phyloP scores from a whole-genome alignment of 1,140 invertebrate species.

The Bradysia coprophila region DNA sequence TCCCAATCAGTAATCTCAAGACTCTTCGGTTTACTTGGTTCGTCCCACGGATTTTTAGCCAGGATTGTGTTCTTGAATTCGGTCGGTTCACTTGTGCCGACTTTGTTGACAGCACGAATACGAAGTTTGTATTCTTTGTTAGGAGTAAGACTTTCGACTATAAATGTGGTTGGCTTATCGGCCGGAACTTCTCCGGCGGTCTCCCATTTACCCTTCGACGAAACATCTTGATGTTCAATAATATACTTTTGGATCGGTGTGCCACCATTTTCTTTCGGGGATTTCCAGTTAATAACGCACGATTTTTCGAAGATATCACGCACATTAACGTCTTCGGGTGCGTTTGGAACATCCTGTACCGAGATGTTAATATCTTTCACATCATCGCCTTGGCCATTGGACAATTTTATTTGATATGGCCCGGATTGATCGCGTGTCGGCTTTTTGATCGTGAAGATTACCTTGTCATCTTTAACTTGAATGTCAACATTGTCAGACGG shows the following conservation, averaged over 20 bases:
- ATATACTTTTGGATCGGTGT: slow-evolving; percentile 77
- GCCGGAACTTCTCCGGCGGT: slow-evolving; percentile 55
- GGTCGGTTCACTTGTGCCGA: slow-evolving; percentile 74
- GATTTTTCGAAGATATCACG: slow-evolving; percentile 81
- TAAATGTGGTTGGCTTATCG: slow-evolving; percentile 46
- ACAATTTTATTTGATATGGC: slow-evolving; percentile 68
- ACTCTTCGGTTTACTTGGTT: slow-evolving; percentile 78
- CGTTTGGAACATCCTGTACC: slow-evolving; percentile 79
- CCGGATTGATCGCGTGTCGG: slow-evolving; percentile 64
- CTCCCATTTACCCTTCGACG: slow-evolving; percentile 77
- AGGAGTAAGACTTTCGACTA: slow-evolving; percentile 68
- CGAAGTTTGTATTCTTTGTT: slow-evolving; percentile 91
- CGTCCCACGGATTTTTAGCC: slow-evolving; percentile 97
- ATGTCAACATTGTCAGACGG: slow-evolving; percentile 76
- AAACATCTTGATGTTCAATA: slow-evolving; percentile 84
- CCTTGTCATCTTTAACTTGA: slow-evolving; percentile 74
- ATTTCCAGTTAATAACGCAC: slow-evolving; percentile 85
- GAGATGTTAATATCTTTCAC: slow-evolving; percentile 63
- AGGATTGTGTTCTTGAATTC: slow-evolving; percentile 68
- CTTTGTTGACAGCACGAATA: slow-evolving; percentile 83
- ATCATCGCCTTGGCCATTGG: slow-evolving; percentile 75
- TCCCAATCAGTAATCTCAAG: slow-evolving; percentile 92
- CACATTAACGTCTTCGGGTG: slow-evolving; percentile 78
- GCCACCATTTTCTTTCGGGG: slow-evolving; percentile 85
- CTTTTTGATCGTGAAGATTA: slow-evolving; percentile 79